Evolutionary conservation across 2,888 invertebrate species (phyloP), one percentile per base, ranked within the genome.

Genomic region (Cecidostiba fungosa): DNA sequence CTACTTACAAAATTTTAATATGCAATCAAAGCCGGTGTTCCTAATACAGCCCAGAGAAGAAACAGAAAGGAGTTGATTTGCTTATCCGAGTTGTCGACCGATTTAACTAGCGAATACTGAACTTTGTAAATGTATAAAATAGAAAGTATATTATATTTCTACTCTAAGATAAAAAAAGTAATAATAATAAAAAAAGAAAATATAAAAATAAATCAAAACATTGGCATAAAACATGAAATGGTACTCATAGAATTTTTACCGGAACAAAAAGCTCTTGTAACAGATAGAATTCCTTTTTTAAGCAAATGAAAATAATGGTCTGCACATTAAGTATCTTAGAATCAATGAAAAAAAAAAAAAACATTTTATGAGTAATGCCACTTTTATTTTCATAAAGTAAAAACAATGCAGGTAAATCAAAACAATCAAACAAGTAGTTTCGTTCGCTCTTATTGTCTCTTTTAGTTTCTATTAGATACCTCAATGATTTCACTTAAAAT

Each of bases 371-470:
- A 77, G 23, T 77, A 85, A 72, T 81, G 73, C 47, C 73, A 78
- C n/a, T 77, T 82, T 81, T 78, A 81, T 77, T 82, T 82, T 62
- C 39, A 69, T 47, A 26, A 80, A 76, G 54, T 83, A 83, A 86
- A 86, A 79, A 74, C 69, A 82, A 76, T 79, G 43, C 16, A 69
- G 29, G 32, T 50, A 19, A 74, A 73, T 73, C 50, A 43, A 82
- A 78, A 32, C 36, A 85, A 82, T 50, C 10, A 77, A 81, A 77
- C 39, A 81, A 82, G n/a, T 77, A 72, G 43, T 66, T 72, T 62
- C 14, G 0, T 59, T 83, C 26, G 26, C 50, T 50, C 39, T 82
- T 82, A 69, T 78, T 77, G 70, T 72, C 62, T 66, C 47, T 36
- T 59, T 66, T 66, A 66, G n/a, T 47, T 70, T 74, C 43, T 81